Evolutionary conservation across 2,113 vertebrate species (phyloP).

Genomic region (Fulmarus glacialis): DNA sequence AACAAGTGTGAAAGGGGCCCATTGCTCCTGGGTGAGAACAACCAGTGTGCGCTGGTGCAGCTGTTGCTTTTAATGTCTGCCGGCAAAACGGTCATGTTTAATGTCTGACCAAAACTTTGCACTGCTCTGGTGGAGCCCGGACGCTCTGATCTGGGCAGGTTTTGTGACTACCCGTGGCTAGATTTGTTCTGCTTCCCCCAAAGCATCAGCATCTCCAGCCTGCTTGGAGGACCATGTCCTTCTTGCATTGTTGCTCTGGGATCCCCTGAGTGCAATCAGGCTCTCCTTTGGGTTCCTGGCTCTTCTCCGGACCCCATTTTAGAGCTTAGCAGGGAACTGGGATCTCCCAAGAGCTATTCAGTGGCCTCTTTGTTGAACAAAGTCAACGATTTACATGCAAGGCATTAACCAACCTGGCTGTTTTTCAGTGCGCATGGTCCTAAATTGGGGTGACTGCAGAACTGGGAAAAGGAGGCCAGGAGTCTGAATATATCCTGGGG

Average conservation of each 20-base stretch:
- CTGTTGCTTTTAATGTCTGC: neutral
- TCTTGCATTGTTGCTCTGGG: neutral
- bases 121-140: neutral
- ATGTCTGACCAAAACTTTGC: neutral
- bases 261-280: accelerated
- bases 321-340: neutral
- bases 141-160: neutral
- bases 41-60: neutral
- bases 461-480: neutral
- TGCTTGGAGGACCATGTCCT: neutral
- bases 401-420: neutral
- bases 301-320: neutral
- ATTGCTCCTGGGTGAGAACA: neutral
- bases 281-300: neutral
- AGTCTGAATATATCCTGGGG: neutral
- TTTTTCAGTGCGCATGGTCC: neutral
- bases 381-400: neutral
- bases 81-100: neutral
- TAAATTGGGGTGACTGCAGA: neutral
- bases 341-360: neutral
- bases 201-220: neutral
- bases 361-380: neutral
- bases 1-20: conserved; percentile 29
- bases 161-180: neutral
- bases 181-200: neutral